Base-by-base conservation (phyloP, 2,113 vertebrate genomes). In the Percina caprodes region DNA sequence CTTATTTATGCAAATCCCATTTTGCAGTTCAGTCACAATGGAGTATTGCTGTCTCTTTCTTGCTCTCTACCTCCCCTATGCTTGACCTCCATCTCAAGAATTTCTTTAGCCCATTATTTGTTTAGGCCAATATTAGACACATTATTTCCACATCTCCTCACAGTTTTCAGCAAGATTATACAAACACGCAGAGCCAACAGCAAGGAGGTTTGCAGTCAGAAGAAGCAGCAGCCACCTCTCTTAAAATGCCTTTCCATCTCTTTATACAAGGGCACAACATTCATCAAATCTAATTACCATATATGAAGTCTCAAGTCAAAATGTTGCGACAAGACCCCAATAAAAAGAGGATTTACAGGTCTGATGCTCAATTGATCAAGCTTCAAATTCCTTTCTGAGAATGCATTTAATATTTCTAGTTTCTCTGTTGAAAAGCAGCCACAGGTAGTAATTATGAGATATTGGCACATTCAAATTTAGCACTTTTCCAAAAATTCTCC, bases 1-100 rank as follows among this genome's bases (percentile, higher is more conserved):
- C 88, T 93, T 93, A 95, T 95, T 94, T 94, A 95, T 95, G 94
- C 92, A 95, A 94, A 95, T 95, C 92, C 93, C 75, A 93, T 94
- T 95, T 92, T 93, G 91, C 93, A 94, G 91, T 91, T 90, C 89
- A 92, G 88, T 91, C 92, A 93, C 91, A 94, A 94, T 90, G 86
- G 89, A 93, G 91, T 86, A 80, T 85, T 83, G 79, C 91, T 86
- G 83, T 71, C 86, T 54, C 80, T 69, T 77, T 78, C 81, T 79
- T 77, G 16, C 70, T 77, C 86, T 77, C 69, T 52, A 61, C 49
- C 82, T 84, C 82, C 77, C 78, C 70, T 76, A 59, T 63, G 52
- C 71, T 90, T 33, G 10, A 79, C 82, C 73, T 91, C 91, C 85
- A 91, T 93, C 89, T 91, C 91, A 58, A 91, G 75, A 89, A 88